Conservation (phyloP, 1,140 invertebrate genomes). For the Lepidurus apus region DNA sequence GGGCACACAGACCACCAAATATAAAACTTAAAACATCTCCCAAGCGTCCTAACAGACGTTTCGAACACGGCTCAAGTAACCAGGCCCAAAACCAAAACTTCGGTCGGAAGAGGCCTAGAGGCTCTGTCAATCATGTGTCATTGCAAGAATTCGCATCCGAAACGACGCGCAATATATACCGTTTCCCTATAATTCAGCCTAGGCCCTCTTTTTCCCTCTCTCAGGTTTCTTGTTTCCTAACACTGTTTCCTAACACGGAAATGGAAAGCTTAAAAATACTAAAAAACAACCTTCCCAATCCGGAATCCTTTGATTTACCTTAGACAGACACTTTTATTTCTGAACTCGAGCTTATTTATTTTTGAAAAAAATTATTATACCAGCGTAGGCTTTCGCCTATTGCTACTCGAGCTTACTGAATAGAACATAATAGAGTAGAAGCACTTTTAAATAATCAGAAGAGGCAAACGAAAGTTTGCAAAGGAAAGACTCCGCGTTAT, state of each 20-base stretch:
- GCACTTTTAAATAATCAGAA: too few species aligned
- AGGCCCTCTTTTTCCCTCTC: not conserved
- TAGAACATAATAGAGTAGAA: too few species aligned
- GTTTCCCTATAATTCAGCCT: not conserved
- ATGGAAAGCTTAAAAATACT: not conserved
- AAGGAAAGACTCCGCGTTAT: too few species aligned
- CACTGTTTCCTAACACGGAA: not conserved
- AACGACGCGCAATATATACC: not conserved
- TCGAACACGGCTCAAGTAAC: not conserved
- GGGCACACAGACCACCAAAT: not conserved
- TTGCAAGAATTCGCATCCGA: not conserved
- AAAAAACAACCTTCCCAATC: too few species aligned
- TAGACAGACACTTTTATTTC: too few species aligned
- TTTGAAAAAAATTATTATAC: too few species aligned
- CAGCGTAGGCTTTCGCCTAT: too few species aligned
- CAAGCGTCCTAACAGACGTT: not conserved
- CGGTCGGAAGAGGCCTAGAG: not conserved
- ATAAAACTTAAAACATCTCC: not conserved
- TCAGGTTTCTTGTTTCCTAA: not conserved
- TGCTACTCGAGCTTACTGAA: too few species aligned
- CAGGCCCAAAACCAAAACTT: not conserved
- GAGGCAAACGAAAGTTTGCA: too few species aligned
- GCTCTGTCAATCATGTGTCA: constrained; percentile 18
- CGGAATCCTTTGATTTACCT: too few species aligned
- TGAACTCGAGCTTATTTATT: too few species aligned